Evolutionary conservation across 2,797 vertebrate genomes (phyloP), one percentile per base, ranked within the genome.

Genomic region (Pempheris klunzingeri): DNA sequence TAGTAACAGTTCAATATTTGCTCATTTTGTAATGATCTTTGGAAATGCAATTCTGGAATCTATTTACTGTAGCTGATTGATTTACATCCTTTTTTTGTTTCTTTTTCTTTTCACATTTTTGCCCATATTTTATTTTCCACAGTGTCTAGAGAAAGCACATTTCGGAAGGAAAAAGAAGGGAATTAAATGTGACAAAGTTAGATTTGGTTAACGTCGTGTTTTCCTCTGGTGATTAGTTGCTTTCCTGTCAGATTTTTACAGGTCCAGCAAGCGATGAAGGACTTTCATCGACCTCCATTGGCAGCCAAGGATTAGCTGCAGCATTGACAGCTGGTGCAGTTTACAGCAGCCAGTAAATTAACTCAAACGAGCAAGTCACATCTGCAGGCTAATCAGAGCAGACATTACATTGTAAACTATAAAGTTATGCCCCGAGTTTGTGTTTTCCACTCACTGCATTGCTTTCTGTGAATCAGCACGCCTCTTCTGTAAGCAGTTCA

Each of bases 301-400:
- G 70, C 53, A 24, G 36, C n/a, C 0, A 4, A 68, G 76, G 77
- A 86, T 84, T 71, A 80, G 68, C 75, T 41, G 22, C 50, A 63
- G 66, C 50, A 12, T 26, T 24, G 62, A 85, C 87, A 91, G 84
- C 79, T 83, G 83, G 41, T 55, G 58, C 69, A 14, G 50, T 28
- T 81, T 53, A 65, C 53, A 53, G 55, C 74, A 53, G 69, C 44
- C 46, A 74, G 60, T 71, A 69, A n/a, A 82, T 83, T 65, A 83
- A 80, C 53, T 64, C 74, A 38, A 62, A 53, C 77, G 62, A 59
- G 60, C 47, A 60, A 53, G 58, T 54, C 60, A 52, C 70, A 53
- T 50, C 59, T 63, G 64, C n/a, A 53, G 58, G 66, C 47, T 54
- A 83, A 75, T 82, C 28, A 69, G 15, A 67, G 61, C 52, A 28